phyloP scores from a whole-genome alignment of 2,888 invertebrate species.

The Tortricodes alternella region DNA sequence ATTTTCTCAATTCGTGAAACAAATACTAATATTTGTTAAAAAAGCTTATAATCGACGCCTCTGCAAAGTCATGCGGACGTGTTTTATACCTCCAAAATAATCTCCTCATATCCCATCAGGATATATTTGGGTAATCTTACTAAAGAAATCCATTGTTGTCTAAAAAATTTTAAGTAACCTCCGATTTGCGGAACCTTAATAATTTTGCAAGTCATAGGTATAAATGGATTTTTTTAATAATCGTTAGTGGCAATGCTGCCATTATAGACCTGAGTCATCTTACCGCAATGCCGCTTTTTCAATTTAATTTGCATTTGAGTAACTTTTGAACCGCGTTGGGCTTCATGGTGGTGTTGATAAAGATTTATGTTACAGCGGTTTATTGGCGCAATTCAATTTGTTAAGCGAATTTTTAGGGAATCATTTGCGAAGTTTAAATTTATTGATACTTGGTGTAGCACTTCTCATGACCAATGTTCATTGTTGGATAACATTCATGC shows the following conservation, averaged over 20 bases:
- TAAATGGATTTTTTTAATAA: slow-evolving; percentile 32
- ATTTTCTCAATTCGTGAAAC: too few relatives aligned
- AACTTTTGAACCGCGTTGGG: slow-evolving; percentile 11
- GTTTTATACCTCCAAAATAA: too few relatives aligned
- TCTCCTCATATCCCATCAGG: too few relatives aligned
- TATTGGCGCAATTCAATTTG: slow-evolving; percentile 9
- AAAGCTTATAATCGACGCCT: too few relatives aligned
- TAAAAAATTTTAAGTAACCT: not conserved
- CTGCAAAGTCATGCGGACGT: too few relatives aligned
- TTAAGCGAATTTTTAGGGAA: not conserved
- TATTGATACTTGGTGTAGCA: too few relatives aligned
- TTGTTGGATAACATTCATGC: too few relatives aligned
- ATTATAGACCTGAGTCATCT: slow-evolving; percentile 57
- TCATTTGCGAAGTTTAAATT: not conserved
- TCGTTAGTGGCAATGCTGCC: slow-evolving; percentile 29
- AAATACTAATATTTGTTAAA: too few relatives aligned
- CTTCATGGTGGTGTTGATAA: slow-evolving; percentile 24
- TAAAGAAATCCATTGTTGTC: too few relatives aligned
- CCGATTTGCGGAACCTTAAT: slow-evolving; percentile 3
- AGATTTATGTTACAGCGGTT: slow-evolving; percentile 12
- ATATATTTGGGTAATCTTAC: too few relatives aligned
- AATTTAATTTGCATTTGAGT: slow-evolving; percentile 41
- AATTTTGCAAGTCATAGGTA: slow-evolving; percentile 24
- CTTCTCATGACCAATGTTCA: too few relatives aligned
- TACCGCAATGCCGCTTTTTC: slow-evolving; percentile 65